Evolutionary conservation across 2,888 invertebrate species (phyloP).

Genomic region (Leucozona laternaria): DNA sequence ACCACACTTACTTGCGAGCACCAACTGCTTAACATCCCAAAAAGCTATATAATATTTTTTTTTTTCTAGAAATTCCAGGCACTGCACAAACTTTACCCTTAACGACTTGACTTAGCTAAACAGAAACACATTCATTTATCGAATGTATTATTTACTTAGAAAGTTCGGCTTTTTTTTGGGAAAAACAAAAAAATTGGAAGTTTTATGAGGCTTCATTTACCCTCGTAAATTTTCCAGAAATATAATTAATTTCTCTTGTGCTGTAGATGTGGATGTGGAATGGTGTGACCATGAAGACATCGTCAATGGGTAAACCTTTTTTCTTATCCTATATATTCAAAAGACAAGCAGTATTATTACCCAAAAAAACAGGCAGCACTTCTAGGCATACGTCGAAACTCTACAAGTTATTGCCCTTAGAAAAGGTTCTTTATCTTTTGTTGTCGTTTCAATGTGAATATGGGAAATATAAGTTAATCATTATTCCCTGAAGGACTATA

Average conservation of each 20-base stretch:
- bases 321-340: neutral
- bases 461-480: constrained; percentile 17
- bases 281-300: neutral
- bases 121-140: neutral
- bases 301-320: neutral
- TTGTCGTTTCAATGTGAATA: neutral
- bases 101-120: neutral
- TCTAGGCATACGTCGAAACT: constrained; percentile 23
- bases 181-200: constrained; percentile 20
- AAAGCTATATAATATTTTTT: neutral
- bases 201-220: constrained; percentile 47
- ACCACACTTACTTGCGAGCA: neutral
- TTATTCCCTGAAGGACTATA: constrained; percentile 14
- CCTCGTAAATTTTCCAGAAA: constrained; percentile 47
- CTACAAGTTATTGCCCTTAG: constrained; percentile 5
- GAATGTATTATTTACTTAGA: constrained; percentile 2
- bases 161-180: neutral
- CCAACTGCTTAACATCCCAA: neutral
- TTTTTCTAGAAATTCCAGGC: neutral
- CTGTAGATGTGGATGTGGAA: neutral
- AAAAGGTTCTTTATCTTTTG: constrained; percentile 18
- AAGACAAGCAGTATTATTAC: neutral
- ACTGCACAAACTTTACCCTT: neutral
- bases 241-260: constrained; percentile 50
- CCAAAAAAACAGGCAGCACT: constrained; percentile 17